Conservation (phyloP, 37 sponge, comb jelly and placozoan species). For the Theonella swinhoei region DNA sequence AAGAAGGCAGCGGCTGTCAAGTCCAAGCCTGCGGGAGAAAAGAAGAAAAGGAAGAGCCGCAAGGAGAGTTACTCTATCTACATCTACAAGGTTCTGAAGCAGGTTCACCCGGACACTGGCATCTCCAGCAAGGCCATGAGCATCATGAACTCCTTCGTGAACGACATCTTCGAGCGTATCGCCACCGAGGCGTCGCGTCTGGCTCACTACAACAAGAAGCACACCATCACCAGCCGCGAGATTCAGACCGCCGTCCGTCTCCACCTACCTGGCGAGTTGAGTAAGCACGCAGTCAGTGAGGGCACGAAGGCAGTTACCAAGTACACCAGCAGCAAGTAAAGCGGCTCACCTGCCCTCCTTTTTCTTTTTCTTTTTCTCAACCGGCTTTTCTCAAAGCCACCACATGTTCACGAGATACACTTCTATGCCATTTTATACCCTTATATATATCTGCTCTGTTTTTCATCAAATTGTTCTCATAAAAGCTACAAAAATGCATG, state of each 20-base stretch:
- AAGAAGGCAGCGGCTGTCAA: constrained; percentile 62
- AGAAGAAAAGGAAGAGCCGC: constrained; percentile 71
- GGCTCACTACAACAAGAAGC: constrained; percentile 95
- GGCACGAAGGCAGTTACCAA: constrained; percentile 97
- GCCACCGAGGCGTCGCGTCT: constrained; percentile 88
- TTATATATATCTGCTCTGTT: background rate
- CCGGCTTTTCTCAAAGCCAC: constrained; percentile 75
- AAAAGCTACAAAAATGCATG: background rate
- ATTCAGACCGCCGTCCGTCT: constrained; percentile 95
- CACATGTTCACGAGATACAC: constrained; percentile 29
- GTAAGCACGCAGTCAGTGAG: constrained; percentile 94
- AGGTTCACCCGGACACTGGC: constrained; percentile 96
- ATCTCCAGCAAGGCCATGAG: constrained; percentile 95
- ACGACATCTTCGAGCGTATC: constrained; percentile 94
- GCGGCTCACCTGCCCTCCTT: background rate
- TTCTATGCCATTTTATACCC: background rate
- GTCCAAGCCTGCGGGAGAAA: constrained; percentile 53
- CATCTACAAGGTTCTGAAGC: constrained; percentile 99
- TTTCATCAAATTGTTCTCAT: background rate
- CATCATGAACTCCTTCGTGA: constrained; percentile 98
- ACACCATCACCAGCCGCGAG: constrained; percentile 91
- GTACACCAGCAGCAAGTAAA: constrained; percentile 95
- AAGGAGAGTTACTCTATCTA: constrained; percentile 95
- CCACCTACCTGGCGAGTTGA: constrained; percentile 90
- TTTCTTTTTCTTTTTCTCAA: constrained; percentile 10